phyloP scores from a whole-genome alignment of 2,797 vertebrate genomes.

The Epinephelus awoara region DNA sequence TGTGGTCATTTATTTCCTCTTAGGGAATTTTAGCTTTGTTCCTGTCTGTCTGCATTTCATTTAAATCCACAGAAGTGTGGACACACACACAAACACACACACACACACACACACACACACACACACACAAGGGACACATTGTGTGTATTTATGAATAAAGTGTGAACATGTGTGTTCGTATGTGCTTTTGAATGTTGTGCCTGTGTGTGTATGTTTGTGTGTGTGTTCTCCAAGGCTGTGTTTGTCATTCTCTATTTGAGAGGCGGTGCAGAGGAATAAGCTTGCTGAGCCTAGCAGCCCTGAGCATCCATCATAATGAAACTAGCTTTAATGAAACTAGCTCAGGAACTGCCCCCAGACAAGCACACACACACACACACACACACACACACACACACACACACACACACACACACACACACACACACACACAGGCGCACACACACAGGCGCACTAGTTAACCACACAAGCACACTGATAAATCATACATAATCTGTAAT shows the following conservation, averaged over 20 bases:
- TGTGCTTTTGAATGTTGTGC: not conserved
- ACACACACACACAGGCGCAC: conserved; percentile 17
- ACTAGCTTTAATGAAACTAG: conserved; percentile 80
- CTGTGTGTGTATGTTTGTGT: not conserved
- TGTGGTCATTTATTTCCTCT: conserved; percentile 55
- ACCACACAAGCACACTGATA: conserved; percentile 37
- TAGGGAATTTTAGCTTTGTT: conserved; percentile 37
- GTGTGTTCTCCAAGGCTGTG: conserved; percentile 54
- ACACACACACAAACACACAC: conserved; percentile 10
- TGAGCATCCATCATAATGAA: conserved; percentile 82
- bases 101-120: not conserved
- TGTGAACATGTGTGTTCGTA: not conserved
- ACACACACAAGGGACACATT: not conserved
- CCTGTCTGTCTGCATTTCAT: conserved; percentile 40
- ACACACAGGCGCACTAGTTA: conserved; percentile 29
- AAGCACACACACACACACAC: not conserved
- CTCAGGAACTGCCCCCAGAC: conserved; percentile 58
- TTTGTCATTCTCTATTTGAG: conserved; percentile 70
- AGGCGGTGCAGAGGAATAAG: conserved; percentile 57
- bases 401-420: conserved; percentile 24
- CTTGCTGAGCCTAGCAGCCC: conserved; percentile 65
- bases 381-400: conserved; percentile 25
- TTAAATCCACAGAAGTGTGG: not conserved
- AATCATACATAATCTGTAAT: conserved; percentile 53
- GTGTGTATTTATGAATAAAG: conserved; percentile 10